Percentiles rank a stretch among this genome's conserved stretches.
phyloP scores from a whole-genome alignment of 1,140 invertebrate species.

The Maniola jurtina region DNA sequence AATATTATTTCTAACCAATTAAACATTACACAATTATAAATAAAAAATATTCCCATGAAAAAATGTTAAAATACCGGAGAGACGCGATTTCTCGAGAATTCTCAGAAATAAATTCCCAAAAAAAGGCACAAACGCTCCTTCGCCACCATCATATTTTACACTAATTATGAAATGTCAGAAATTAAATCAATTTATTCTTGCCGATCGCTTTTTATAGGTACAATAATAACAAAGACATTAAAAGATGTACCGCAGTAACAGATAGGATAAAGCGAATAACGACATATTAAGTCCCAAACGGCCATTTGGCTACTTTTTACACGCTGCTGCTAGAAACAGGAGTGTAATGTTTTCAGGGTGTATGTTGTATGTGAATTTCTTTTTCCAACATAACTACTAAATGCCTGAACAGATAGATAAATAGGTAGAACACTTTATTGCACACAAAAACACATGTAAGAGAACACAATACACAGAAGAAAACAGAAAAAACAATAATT shows the following conservation, averaged over 20 bases:
- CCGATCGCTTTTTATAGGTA: slow-evolving; percentile 15
- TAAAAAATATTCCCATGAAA: slow-evolving; percentile 14
- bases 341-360: too few relatives aligned
- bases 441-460: too few relatives aligned
- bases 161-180: slow-evolving; percentile 69
- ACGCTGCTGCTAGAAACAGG: too few relatives aligned
- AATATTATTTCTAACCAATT: background rate
- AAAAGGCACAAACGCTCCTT: slow-evolving; percentile 8
- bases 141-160: slow-evolving; percentile 63
- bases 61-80: slow-evolving; percentile 16
- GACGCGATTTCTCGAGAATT: slow-evolving; percentile 15
- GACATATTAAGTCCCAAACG: background rate
- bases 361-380: too few relatives aligned
- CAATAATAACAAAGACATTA: slow-evolving; percentile 56
- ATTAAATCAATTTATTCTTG: slow-evolving; percentile 61
- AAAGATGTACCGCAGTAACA: background rate
- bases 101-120: slow-evolving; percentile 37
- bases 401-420: too few relatives aligned
- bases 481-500: too few relatives aligned
- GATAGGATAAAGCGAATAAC: slow-evolving; percentile 15
- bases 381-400: too few relatives aligned
- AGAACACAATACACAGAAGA: too few relatives aligned
- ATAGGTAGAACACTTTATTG: too few relatives aligned
- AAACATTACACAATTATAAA: background rate
- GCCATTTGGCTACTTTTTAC: slow-evolving; percentile 2